phyloP scores from a whole-genome alignment of 2,888 invertebrate genomes.

The Octodonta nipae region DNA sequence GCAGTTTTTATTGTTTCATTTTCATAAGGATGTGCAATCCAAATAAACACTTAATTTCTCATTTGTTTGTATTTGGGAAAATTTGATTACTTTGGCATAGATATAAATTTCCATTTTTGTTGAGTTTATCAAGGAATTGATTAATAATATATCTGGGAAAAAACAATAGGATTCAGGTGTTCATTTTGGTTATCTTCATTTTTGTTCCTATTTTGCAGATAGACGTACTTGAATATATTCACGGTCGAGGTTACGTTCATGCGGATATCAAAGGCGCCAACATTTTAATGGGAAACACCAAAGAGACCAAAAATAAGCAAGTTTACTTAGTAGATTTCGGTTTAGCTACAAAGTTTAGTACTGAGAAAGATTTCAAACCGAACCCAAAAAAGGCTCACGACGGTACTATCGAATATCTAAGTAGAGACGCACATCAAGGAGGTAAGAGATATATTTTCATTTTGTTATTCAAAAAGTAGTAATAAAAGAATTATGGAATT shows the following conservation, averaged over 20 bases:
- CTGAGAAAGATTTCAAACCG: slow-evolving; percentile 63
- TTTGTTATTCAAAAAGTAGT: no score
- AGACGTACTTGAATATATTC: slow-evolving; percentile 84
- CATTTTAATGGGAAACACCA: slow-evolving; percentile 61
- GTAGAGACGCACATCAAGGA: slow-evolving; percentile 90
- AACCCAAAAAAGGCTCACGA: slow-evolving; percentile 89
- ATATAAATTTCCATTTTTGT: no score
- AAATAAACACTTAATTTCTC: no score
- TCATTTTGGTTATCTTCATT: no score
- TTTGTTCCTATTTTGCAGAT: slow-evolving; percentile 43
- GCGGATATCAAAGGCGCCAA: slow-evolving; percentile 94
- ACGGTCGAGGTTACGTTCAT: slow-evolving; percentile 79
- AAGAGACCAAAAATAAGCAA: slow-evolving; percentile 48
- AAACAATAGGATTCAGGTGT: no score
- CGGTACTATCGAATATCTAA: slow-evolving; percentile 93
- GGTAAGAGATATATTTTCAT: slow-evolving; percentile 41
- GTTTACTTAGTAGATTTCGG: slow-evolving; percentile 90
- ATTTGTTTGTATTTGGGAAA: no score
- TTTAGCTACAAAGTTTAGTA: slow-evolving; percentile 62
- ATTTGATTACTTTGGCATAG: no score
- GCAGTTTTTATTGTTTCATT: no score
- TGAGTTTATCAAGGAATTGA: no score
- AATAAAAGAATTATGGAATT: no score
- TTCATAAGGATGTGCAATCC: no score
- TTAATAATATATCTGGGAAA: no score